phyloP scores from a whole-genome alignment of 2,113 vertebrate species.

The Nyctibius bracteatus region DNA sequence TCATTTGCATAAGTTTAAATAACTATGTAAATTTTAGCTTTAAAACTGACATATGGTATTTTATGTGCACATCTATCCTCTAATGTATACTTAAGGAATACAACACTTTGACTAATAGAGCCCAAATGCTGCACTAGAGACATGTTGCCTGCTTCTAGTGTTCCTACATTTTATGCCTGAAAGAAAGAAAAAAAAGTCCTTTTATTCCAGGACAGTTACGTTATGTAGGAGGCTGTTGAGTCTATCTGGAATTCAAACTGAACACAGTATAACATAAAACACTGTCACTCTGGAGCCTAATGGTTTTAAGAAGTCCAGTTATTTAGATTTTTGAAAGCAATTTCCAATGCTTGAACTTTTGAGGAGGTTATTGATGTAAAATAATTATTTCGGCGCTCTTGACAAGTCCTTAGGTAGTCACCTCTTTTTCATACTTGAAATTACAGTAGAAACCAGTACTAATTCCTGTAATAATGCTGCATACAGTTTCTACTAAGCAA shows the following conservation, averaged over 20 bases:
- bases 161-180: slow-evolving; percentile 31
- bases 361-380: not conserved
- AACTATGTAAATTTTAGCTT: slow-evolving; percentile 65
- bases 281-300: not conserved
- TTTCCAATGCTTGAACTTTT: not conserved
- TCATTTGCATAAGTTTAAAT: slow-evolving; percentile 74
- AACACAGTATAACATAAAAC: not conserved
- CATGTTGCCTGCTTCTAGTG: not conserved
- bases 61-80: slow-evolving; percentile 49
- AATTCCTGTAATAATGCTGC: not conserved
- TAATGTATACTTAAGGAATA: slow-evolving; percentile 58
- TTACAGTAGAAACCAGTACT: not conserved
- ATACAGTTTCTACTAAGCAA: not conserved
- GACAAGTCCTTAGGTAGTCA: not conserved
- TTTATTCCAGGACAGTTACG: slow-evolving; percentile 36
- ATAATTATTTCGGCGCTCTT: not conserved
- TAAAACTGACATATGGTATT: slow-evolving; percentile 56
- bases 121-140: slow-evolving; percentile 55
- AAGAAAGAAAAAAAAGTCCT: not conserved
- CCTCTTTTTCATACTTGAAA: not conserved
- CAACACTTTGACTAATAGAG: slow-evolving; percentile 54
- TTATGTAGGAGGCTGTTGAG: slow-evolving; percentile 35
- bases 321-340: not conserved
- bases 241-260: slow-evolving; percentile 26
- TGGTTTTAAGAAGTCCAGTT: not conserved